These are phyloP conservation scores for Cheilosia vulpina DNA, from an alignment of 2,888 invertebrate species.

Conservation along the genomic window DNA sequence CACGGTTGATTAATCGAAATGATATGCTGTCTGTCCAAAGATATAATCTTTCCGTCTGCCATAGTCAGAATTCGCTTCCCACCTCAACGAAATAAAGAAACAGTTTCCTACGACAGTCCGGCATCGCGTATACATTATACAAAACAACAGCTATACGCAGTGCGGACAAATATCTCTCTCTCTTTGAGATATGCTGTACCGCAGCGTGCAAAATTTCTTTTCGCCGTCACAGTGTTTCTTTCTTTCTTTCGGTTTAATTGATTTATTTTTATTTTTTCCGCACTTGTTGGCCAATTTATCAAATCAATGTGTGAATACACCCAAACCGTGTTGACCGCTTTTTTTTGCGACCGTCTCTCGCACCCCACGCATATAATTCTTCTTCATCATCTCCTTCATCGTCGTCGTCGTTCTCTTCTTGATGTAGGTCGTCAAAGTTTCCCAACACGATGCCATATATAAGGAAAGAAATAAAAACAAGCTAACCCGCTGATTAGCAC, in stretches of 20 bases:
- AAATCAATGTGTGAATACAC: constrained; percentile 66
- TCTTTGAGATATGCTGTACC: neutral
- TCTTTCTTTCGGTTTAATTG: constrained; percentile 6
- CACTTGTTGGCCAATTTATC: constrained; percentile 71
- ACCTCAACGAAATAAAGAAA: constrained; percentile 14
- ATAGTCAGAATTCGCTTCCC: neutral
- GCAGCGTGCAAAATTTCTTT: constrained; percentile 10
- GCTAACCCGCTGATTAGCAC: constrained; percentile 50
- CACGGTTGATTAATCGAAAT: constrained; percentile 3
- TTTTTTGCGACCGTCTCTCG: constrained; percentile 13
- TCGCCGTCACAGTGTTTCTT: neutral
- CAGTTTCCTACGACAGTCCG: constrained; percentile 11
- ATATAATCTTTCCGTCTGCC: constrained; percentile 9
- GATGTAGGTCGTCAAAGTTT: constrained; percentile 69
- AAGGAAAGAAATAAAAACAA: constrained; percentile 1
- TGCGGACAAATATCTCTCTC: neutral
- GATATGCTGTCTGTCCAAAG: constrained; percentile 5
- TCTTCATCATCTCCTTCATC: constrained; percentile 35
- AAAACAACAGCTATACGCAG: constrained; percentile 10
- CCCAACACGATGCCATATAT: neutral
- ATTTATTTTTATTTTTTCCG: constrained; percentile 55
- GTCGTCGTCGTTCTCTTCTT: constrained; percentile 1
- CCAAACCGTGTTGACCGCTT: constrained; percentile 56
- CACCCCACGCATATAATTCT: constrained; percentile 37
- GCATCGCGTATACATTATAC: neutral